These are phyloP conservation scores for Acrossocheilus fasciatus DNA, from an alignment of 2,797 vertebrate species.

Conservation along the genomic window DNA sequence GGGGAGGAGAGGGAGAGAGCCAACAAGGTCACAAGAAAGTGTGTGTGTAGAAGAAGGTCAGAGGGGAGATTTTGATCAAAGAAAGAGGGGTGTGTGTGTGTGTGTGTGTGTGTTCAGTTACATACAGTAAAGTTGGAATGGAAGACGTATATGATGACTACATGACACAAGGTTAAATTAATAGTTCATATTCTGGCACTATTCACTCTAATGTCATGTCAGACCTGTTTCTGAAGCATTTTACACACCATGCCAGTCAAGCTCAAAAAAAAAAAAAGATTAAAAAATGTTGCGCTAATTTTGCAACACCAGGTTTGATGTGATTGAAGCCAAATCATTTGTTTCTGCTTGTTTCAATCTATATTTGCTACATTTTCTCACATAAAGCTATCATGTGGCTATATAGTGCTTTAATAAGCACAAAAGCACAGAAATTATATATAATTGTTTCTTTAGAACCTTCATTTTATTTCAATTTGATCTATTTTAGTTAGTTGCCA, in stretches of 20 bases:
- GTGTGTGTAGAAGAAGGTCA: constrained; percentile 43
- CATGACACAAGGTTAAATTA: neutral
- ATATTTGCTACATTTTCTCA: neutral
- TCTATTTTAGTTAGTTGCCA: neutral
- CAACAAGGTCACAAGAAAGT: constrained; percentile 52
- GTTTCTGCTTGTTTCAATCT: neutral
- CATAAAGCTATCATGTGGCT: neutral
- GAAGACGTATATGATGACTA: neutral
- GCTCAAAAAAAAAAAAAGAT: neutral
- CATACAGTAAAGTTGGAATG: neutral
- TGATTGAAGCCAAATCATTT: neutral
- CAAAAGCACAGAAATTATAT: no score
- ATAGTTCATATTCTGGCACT: neutral
- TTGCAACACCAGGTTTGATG: neutral
- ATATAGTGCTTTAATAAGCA: no score
- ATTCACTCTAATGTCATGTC: neutral
- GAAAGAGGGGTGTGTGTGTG: constrained; percentile 16
- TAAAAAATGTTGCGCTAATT: neutral
- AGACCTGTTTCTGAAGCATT: neutral
- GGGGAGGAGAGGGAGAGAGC: constrained; percentile 30
- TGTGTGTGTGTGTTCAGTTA: constrained; percentile 12
- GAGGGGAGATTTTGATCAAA: constrained; percentile 46
- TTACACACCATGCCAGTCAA: neutral
- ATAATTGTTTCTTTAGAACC: no score
- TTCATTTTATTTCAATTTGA: no score